Evolutionary conservation across 2,797 vertebrate genomes (phyloP).

Genomic region (Falco biarmicus): DNA sequence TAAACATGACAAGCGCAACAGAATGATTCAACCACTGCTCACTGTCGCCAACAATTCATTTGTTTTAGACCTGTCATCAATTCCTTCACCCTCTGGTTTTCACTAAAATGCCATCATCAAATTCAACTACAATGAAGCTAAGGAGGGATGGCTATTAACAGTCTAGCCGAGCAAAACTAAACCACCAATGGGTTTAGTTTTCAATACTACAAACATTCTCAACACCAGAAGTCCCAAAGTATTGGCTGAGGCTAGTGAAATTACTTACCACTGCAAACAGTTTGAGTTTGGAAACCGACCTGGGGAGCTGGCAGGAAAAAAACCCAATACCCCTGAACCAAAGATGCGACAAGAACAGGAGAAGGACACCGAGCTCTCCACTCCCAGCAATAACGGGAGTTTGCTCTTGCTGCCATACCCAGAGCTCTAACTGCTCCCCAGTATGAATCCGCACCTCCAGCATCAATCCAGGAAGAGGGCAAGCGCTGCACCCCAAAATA

Average conservation of each 20-base stretch:
- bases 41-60: neutral
- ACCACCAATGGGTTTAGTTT: neutral
- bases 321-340: accelerated
- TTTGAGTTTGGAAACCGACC: neutral
- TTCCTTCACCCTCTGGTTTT: neutral
- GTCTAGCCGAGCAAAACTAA: neutral
- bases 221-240: neutral
- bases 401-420: neutral
- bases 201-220: neutral
- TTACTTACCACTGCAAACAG: neutral
- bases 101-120: neutral
- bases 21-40: accelerated
- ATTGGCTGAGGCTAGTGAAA: neutral
- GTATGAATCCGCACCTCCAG: neutral
- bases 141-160: no score
- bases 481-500: neutral
- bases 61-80: neutral
- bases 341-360: neutral
- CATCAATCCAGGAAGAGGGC: accelerated
- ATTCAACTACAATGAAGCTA: neutral
- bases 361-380: neutral
- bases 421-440: accelerated
- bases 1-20: neutral
- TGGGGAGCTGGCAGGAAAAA: neutral
- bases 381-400: accelerated